Base-by-base conservation (phyloP, 2,888 invertebrate species). In the Drosophila recens region DNA sequence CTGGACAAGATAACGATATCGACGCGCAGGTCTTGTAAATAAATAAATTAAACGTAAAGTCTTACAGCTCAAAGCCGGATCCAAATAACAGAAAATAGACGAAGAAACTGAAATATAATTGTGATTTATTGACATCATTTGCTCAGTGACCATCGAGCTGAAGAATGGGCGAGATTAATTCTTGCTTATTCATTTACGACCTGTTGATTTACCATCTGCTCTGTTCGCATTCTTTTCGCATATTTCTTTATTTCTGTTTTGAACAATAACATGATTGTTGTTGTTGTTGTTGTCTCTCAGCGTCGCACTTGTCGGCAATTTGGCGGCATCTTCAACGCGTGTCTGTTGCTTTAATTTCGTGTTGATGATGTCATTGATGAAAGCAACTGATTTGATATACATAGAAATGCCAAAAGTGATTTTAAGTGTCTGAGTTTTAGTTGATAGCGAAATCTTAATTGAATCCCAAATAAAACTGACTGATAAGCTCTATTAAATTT, bases 281-380 rank as follows among this genome's bases (percentile, higher is more conserved):
- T n/a, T n/a, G n/a, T 43, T 54, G 38, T 49, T 70, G 33, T 51
- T 66, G 59, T 58, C 17, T 63, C 62, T 45, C 23, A n/a, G 45
- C 27, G 23, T 45, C 66, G 52, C 63, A 56, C 36, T 63, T 67
- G 80, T 67, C 87, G 84, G 70, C 77, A 72, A 62, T 57, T 77
- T 42, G 34, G 54, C 77, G 69, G 62, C 73, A 57, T 81, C 74
- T 83, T 69, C 9, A 45, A 33, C 69, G 59, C 58, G 80, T 67
- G 77, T 82, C 77, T 69, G 56, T 23, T 59, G 49, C 59, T 59
- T 80, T 56, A 66, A 76, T 79, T 85, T 71, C 8, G 33, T 34
- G 63, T 66, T 61, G 87, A 66, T 84, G 83, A 84, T 87, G 87
- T 84, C 83, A 84, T 85, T 58, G 72, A 66, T 69, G 63, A 38